Base-by-base conservation (phyloP, 2,113 vertebrate species). In the Trochalopteron elliotii region DNA sequence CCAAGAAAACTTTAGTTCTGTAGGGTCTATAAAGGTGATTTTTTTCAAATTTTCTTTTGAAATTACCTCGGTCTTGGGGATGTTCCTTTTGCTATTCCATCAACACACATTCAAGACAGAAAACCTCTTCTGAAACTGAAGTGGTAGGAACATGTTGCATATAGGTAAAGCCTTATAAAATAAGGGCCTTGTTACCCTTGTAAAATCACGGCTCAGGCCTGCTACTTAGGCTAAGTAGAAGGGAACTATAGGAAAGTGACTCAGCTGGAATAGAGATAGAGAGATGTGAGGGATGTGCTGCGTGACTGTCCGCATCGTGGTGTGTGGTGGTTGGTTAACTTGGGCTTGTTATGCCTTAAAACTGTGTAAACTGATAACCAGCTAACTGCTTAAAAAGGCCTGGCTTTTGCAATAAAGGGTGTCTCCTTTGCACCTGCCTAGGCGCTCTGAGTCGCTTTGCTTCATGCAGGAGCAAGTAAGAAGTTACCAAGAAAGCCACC, bases 291-390 rank as follows among this genome's bases (percentile, higher is more conserved):
- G 15, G n/a, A 22, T 2, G 6, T 7, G 10, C 74, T 61, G 45
- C 0, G 1, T 50, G 22, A 50, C 57, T 40, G 35, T 40, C 74
- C 35, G 10, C 18, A n/a, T 17, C 0, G 3, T 9, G 35, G 16
- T 49, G 7, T 33, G 2, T 27, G 37, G 28, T 21, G 23, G 3
- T 40, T n/a, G 45, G 16, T 20, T 39, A 35, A 27, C 45, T 31
- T 16, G 35, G 35, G 30, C 59, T 64, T 42, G 10, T 10, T 16
- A 5, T 23, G 47, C 37, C 37, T 28, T 42, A n/a, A n/a, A 52
- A 21, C 23, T 6, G 2, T 22, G 13, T 28, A 12, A 28, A 17
- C 37, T 52, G 37, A 17, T n/a, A 40, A 40, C 13, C 4, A 6
- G 5, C 13, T 52, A 22, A 52, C 30, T n/a, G 23, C 37, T 42